These are phyloP conservation scores for Trachelipus rathkii DNA, from an alignment of 1,140 invertebrate genomes.

Conservation along the genomic window DNA sequence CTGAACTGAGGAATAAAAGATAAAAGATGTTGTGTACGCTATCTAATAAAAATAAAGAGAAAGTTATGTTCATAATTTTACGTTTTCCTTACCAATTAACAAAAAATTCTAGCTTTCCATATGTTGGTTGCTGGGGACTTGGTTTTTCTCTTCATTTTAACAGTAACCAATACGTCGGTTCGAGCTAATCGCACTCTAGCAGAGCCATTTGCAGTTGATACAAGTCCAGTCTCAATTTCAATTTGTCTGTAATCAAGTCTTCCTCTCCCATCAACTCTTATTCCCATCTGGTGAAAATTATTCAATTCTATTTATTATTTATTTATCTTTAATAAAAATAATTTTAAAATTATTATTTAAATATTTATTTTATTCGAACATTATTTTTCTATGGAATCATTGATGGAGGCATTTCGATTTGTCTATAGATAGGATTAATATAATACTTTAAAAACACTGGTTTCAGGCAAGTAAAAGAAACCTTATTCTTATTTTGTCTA, in stretches of 20 bases:
- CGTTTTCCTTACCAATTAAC: slow-evolving; percentile 76
- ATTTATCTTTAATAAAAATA: too few species aligned
- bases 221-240: slow-evolving; percentile 83
- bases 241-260: slow-evolving; percentile 80
- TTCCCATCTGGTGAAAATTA: slow-evolving; percentile 65
- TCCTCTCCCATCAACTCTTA: slow-evolving; percentile 79
- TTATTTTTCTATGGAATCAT: too few species aligned
- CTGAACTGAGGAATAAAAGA: slow-evolving; percentile 63
- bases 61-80: background rate
- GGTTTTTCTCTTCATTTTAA: slow-evolving; percentile 86
- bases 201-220: slow-evolving; percentile 85
- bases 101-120: slow-evolving; percentile 90
- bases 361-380: too few species aligned
- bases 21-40: background rate
- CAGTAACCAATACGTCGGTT: slow-evolving; percentile 85
- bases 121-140: slow-evolving; percentile 63
- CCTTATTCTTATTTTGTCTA: too few species aligned
- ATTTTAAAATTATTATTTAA: too few species aligned
- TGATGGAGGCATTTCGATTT: too few species aligned
- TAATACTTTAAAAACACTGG: too few species aligned
- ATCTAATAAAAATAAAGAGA: slow-evolving; percentile 6
- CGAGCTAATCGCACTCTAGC: slow-evolving; percentile 78
- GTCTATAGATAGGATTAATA: too few species aligned
- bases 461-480: too few species aligned
- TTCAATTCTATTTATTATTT: too few species aligned